Conservation (phyloP, 2,888 invertebrate genomes). For the Ommatoiulus sabulosus region DNA sequence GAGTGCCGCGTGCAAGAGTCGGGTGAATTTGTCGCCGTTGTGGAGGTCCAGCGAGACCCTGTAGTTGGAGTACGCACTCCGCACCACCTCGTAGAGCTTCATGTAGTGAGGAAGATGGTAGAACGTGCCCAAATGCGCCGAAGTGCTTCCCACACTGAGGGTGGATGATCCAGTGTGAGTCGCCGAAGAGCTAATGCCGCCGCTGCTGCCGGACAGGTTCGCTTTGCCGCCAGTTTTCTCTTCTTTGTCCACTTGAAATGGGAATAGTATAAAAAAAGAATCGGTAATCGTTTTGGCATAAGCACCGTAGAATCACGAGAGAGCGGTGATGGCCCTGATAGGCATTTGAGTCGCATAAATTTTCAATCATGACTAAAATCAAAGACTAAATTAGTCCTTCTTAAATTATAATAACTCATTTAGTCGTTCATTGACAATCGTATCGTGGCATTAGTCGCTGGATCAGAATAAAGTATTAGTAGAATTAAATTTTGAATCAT, state of each 20-base stretch:
- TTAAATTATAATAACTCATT: neutral
- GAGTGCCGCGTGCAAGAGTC: conserved; percentile 72
- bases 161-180: neutral
- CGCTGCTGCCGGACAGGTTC: conserved; percentile 5
- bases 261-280: neutral
- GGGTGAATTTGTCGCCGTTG: conserved; percentile 80
- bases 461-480: no score
- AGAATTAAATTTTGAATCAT: neutral
- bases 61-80: conserved; percentile 86
- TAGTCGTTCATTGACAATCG: neutral
- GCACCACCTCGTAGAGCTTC: conserved; percentile 84
- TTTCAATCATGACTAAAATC: no score
- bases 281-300: neutral
- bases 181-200: neutral
- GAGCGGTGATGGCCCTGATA: neutral
- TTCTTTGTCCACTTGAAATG: conserved; percentile 64
- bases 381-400: no score
- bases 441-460: no score
- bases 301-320: conserved; percentile 52
- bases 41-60: conserved; percentile 84
- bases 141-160: neutral
- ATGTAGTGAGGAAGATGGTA: conserved; percentile 80
- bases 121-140: conserved; percentile 65
- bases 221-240: conserved; percentile 62
- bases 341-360: neutral